Conservation (phyloP, 2,113 vertebrate species). For the Salvelinus fontinalis region DNA sequence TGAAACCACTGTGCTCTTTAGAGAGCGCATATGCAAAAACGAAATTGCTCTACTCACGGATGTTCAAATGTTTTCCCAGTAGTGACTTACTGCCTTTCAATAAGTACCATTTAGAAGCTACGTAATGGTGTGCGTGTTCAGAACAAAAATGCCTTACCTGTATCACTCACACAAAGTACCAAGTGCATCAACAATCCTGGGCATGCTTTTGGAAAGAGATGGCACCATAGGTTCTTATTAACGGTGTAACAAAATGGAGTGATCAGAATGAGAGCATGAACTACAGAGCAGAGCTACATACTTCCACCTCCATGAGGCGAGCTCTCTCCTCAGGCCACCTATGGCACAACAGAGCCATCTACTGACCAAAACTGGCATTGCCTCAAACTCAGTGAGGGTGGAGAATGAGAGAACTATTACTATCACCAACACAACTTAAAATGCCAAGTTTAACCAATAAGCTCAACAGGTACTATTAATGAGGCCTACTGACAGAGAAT, state of each 20-base stretch:
- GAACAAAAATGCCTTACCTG: no score
- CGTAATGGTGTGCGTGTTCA: conserved; percentile 10
- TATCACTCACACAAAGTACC: neutral
- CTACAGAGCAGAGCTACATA: neutral
- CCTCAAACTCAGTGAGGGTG: neutral
- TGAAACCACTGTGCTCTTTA: conserved; percentile 40
- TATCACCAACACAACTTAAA: no score
- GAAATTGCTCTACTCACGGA: conserved; percentile 34
- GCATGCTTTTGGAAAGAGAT: neutral
- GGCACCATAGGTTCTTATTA: no score
- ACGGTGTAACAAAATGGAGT: neutral
- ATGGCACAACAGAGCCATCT: conserved; percentile 70
- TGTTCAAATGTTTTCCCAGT: conserved; percentile 41
- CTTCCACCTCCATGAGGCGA: neutral
- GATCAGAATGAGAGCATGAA: neutral
- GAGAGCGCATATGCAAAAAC: conserved; percentile 29
- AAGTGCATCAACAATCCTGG: no score
- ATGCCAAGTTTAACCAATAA: no score
- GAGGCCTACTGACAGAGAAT: no score
- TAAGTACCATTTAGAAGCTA: conserved; percentile 37
- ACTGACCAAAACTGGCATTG: conserved; percentile 19
- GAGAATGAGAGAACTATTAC: no score
- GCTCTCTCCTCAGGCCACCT: neutral
- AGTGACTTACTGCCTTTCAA: conserved; percentile 20
- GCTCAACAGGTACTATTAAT: no score